Conservation (phyloP, 2,888 invertebrate genomes). For the Dascillus cervinus region DNA sequence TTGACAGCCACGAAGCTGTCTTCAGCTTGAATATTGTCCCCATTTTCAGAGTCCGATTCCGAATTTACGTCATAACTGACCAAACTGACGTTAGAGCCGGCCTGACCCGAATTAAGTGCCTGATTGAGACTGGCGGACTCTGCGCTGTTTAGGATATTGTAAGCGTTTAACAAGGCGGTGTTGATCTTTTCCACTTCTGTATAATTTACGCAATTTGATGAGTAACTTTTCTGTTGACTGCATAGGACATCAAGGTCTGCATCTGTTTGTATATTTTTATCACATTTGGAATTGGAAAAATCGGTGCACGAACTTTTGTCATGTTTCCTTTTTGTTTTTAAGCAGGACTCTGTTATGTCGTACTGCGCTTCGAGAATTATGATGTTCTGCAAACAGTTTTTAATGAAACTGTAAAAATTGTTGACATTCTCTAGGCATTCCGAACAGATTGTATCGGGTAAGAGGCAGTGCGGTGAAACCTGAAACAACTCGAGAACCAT, state of each 20-base stretch:
- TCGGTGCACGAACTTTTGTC: slow-evolving; percentile 44
- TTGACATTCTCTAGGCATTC: slow-evolving; percentile 34
- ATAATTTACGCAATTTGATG: slow-evolving; percentile 3
- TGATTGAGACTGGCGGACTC: slow-evolving; percentile 4
- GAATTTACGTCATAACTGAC: slow-evolving; percentile 34
- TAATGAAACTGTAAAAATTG: slow-evolving; percentile 36
- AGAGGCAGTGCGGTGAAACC: slow-evolving; percentile 34
- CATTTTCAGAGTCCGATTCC: slow-evolving; percentile 24
- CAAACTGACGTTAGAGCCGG: slow-evolving; percentile 15
- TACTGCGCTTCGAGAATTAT: slow-evolving; percentile 37
- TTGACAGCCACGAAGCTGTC: slow-evolving; percentile 6
- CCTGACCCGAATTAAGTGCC: neutral
- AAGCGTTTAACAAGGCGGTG: slow-evolving; percentile 11
- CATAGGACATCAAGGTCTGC: slow-evolving; percentile 18
- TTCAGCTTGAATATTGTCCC: slow-evolving; percentile 8
- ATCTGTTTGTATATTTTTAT: slow-evolving; percentile 35
- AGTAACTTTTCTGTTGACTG: slow-evolving; percentile 3
- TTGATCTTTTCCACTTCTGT: slow-evolving; percentile 11
- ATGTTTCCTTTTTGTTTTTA: slow-evolving; percentile 36
- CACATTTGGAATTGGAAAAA: slow-evolving; percentile 30
- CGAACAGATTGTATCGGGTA: slow-evolving; percentile 38
- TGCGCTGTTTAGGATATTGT: slow-evolving; percentile 14
- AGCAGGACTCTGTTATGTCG: slow-evolving; percentile 36
- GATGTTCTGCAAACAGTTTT: slow-evolving; percentile 37
- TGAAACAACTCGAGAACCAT: no score